Evolutionary conservation across 2,888 invertebrate genomes (phyloP), one percentile per base, ranked within the genome.

Genomic region (Erynnis tages): DNA sequence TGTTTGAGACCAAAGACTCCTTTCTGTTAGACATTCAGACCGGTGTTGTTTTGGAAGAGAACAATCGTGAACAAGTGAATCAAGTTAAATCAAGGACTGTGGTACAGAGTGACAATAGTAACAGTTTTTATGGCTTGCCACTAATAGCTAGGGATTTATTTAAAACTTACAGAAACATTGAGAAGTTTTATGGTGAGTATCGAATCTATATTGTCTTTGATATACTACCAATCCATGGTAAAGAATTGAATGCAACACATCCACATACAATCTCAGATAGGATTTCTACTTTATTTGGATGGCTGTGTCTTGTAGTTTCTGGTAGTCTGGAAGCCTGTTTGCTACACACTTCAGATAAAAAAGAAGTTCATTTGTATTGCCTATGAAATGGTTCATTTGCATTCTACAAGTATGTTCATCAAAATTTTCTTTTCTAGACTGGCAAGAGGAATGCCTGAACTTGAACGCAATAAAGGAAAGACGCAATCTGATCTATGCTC

Each of bases 401-500:
- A n/a, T n/a, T n/a, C n/a, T n/a, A n/a, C n/a, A n/a, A n/a, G n/a
- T n/a, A n/a, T n/a, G n/a, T n/a, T n/a, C n/a, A n/a, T n/a, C n/a
- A 17, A 30, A 16, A 10, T 25, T 32, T 23, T 6, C 19, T 16
- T 11, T 41, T 45, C 35, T 16, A 97, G 98, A 96, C 61, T 98
- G 98, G 98, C 98, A 99, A 87, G 92, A 95, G 63, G 96, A 98
- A 82, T 98, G 98, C 73, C 85, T 98, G 2, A 93, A 91, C 55
- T 86, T 97, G 27, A 91, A 93, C n/a, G 94, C 96, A 1, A 90
- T 97, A 16, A 83, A 90, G 54, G 79, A 92, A 7, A 91, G 94
- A 30, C 91, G 90, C 58, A 99, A 99, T 86, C 90, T 98, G 34
- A 94, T 99, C 55, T 97, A 98, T 72, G 96, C 97, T 0, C 79